Base-by-base conservation (phyloP, 2,797 vertebrate species). In the Oreonectes daqikongensis region DNA sequence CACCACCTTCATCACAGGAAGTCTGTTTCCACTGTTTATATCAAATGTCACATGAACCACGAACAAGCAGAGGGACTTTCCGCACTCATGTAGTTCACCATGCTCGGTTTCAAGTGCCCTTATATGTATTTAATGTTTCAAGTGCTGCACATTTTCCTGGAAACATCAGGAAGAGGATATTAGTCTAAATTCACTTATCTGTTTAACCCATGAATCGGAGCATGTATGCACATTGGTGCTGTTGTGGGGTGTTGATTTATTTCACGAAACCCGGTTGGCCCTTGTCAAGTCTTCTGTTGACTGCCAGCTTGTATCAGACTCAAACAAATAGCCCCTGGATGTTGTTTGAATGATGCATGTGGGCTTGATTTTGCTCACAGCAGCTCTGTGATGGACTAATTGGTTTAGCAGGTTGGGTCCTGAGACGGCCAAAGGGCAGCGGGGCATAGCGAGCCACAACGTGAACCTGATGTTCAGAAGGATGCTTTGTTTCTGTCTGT, bases 401-500 rank as follows among this genome's bases (percentile, higher is more conserved):
- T 88, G 84, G 85, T 88, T 88, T 86, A 87, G 85, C 84, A 84
- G 81, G 67, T 84, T 65, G 82, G 80, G 79, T 72, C 70, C 75
- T 76, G 77, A 73, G 75, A 82, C 68, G 83, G 84, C 82, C 81
- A 81, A 84, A 87, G 87, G 85, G 81, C 84, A 82, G 70, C 30
- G 35, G 83, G 82, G 85, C 82, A 69, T 88, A 82, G 84, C 79
- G 82, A 81, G 83, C 67, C 61, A 66, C 82, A 88, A 88, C 86
- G 79, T 66, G 81, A 88, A 86, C 86, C 85, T 84, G 79, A 86
- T 86, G 86, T 85, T 85, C 28, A 74, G 77, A 80, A 78, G 72
- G 79, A 80, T 73, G 79, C 82, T 81, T 73, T 83, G 84, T 84
- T 69, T 80, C 78, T 60, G 75, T 52, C 69, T 68, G 72, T 22